These are phyloP conservation scores for Tenodera sinensis DNA, from an alignment of 2,888 invertebrate species.

Conservation along the genomic window DNA sequence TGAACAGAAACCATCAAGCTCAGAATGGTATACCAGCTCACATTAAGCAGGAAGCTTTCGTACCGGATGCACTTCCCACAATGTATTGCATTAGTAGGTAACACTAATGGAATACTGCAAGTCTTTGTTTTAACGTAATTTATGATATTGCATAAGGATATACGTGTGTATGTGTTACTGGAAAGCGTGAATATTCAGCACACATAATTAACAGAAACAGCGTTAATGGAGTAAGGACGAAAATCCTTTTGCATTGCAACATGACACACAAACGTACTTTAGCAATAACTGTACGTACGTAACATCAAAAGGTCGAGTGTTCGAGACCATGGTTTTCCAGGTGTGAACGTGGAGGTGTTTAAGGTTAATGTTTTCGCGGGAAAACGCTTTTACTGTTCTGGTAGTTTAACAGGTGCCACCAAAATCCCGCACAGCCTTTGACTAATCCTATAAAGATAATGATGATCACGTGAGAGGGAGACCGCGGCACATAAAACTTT, in stretches of 20 bases:
- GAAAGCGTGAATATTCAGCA: not conserved
- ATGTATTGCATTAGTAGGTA: not conserved
- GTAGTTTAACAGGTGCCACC: not conserved
- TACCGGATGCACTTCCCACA: not conserved
- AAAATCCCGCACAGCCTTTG: not conserved
- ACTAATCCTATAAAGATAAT: not conserved
- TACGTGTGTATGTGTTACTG: not conserved
- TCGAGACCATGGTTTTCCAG: too few species aligned
- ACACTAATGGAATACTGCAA: not conserved
- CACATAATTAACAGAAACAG: not conserved
- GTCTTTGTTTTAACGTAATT: not conserved
- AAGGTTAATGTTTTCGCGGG: too few species aligned
- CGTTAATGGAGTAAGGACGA: not conserved
- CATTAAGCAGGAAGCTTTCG: not conserved
- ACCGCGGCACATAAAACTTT: not conserved
- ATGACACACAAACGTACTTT: not conserved
- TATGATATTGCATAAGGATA: not conserved
- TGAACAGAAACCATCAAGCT: too few species aligned
- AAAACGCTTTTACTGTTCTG: not conserved
- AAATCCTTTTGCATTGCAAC: not conserved
- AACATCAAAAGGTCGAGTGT: too few species aligned
- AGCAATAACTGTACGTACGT: not conserved
- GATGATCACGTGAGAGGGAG: not conserved
- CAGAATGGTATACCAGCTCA: too few species aligned
- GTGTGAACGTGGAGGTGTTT: too few species aligned